Conservation (phyloP, 2,113 vertebrate genomes). For the Mastomys coucha region DNA sequence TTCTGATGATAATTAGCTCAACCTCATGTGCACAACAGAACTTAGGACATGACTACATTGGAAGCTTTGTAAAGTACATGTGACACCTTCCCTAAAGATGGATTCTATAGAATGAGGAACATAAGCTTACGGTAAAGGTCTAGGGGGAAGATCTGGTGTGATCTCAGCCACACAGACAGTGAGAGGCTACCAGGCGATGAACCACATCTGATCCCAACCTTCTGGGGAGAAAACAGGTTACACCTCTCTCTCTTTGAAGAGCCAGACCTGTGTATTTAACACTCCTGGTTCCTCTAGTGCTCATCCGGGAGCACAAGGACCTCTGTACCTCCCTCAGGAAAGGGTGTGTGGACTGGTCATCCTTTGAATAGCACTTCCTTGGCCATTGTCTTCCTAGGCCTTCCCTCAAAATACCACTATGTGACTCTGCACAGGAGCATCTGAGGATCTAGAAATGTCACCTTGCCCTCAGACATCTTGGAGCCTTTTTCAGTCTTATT, state of each 20-base stretch:
- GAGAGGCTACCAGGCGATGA: neutral
- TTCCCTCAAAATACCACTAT: neutral
- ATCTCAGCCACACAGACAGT: neutral
- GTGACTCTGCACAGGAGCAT: neutral
- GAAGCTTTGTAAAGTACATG: neutral
- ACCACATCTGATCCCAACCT: neutral
- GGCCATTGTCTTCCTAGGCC: neutral
- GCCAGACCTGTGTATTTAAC: neutral
- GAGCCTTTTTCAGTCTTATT: neutral
- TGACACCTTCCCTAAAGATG: neutral
- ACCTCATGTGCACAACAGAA: neutral
- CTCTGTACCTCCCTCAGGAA: neutral
- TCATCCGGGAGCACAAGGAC: neutral
- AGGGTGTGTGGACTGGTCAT: fast-evolving
- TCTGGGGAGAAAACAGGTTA: neutral
- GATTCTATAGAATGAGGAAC: neutral
- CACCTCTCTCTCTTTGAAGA: neutral
- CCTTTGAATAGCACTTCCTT: neutral
- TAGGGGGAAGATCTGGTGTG: neutral
- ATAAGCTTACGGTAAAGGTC: neutral
- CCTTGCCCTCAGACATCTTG: neutral
- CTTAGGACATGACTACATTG: neutral
- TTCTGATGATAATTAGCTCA: neutral
- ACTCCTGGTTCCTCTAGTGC: neutral
- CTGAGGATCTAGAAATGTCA: too few species aligned